Evolutionary conservation across 1,140 invertebrate genomes (phyloP), one percentile per base, ranked within the genome.

Genomic region (Caenorhabditis inopinata): DNA sequence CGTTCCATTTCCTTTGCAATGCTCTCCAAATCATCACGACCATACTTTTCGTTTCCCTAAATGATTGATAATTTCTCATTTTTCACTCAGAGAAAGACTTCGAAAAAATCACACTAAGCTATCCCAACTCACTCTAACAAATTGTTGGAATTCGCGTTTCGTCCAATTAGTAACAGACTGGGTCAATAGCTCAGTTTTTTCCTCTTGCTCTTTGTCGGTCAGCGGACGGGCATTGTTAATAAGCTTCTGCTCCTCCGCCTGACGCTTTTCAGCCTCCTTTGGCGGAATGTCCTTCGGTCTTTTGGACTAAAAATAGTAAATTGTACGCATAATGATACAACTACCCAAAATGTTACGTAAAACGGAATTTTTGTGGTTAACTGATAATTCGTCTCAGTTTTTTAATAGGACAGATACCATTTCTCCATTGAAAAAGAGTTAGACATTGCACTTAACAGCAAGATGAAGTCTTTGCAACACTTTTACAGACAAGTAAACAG

Each of bases 31-130:
- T 99, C 97, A 89, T 98, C 95, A 74, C 97, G 91, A 0, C 97
- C 97, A 90, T 96, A 99, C 87, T 99, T 99, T 88, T 99, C 97
- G 90, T 97, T 98, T 0, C 96, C 92, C 94, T 92, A 29, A 21
- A 80, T 74, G 32, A 0, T n/a, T 9, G 18, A 62, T 38, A 12
- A 32, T n/a, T n/a, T n/a, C n/a, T n/a, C n/a, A n/a, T n/a, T n/a
- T n/a, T n/a, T n/a, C n/a, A n/a, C n/a, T n/a, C n/a, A n/a, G n/a
- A n/a, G n/a, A n/a, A n/a, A n/a, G n/a, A n/a, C n/a, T n/a, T 16
- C 35, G 14, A 1, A 9, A 58, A 58, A n/a, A 23, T 74, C 14
- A 23, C 38, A 42, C 38, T 42, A 14, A 42, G 14, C 5, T 21
- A 45, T 9, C 3, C 9, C 45, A 2, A 46, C 49, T 45, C 62